Conservation (phyloP, 1,140 invertebrate species). For the Prorops nasuta region DNA sequence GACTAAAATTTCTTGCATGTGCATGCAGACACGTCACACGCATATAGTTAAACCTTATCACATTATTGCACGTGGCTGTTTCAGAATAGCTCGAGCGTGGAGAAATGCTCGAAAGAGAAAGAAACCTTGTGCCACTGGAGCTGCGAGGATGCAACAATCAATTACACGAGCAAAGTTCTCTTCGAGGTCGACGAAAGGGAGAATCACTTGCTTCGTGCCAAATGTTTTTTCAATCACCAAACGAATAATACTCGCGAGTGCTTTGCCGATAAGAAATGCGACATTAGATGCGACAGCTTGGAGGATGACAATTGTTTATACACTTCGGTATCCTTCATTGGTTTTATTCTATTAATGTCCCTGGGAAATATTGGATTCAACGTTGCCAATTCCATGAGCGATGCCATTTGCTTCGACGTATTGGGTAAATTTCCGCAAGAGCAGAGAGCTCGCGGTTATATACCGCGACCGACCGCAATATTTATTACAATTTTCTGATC, state of each 20-base stretch:
- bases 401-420: conserved; percentile 79
- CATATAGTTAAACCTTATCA: too few relatives aligned
- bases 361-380: conserved; percentile 74
- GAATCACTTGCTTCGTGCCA: conserved; percentile 30
- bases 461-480: too few relatives aligned
- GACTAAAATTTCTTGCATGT: too few relatives aligned
- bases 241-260: conserved; percentile 11
- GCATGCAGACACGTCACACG: too few relatives aligned
- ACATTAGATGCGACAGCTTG: conserved; percentile 25
- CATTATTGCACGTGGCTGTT: too few relatives aligned
- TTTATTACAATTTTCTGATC: too few relatives aligned
- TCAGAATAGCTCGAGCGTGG: conserved; percentile 13
- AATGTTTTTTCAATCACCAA: conserved; percentile 29
- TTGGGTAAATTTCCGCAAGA: too few relatives aligned
- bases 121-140: conserved; percentile 29
- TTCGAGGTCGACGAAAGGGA: conserved; percentile 6
- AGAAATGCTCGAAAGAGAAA: conserved; percentile 11
- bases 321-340: conserved; percentile 65
- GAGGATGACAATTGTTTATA: conserved; percentile 52
- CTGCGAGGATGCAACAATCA: conserved; percentile 24
- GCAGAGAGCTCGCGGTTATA: too few relatives aligned
- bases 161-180: conserved; percentile 14
- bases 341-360: conserved; percentile 68
- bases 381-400: conserved; percentile 73
- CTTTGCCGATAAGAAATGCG: conserved; percentile 17